Base-by-base conservation (phyloP, 2,797 vertebrate genomes). In the Euthynnus affinis region DNA sequence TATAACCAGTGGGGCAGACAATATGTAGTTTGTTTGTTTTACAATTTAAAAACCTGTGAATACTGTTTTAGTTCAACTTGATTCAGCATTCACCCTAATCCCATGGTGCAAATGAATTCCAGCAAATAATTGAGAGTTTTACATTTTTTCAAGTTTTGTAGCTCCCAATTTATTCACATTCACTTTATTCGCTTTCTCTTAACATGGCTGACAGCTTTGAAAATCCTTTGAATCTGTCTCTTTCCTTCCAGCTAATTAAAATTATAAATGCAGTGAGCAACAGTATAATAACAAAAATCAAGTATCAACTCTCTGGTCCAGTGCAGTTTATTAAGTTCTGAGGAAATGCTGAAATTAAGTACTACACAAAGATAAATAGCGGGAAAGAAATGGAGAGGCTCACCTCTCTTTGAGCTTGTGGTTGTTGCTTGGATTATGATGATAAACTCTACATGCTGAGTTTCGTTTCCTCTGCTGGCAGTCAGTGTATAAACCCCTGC, bases 401-500 rank as follows among this genome's bases (percentile, higher is more conserved):
- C 81, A 93, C 91, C 90, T 88, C 76, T 55, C 8, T 18, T 68
- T 4, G 49, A 56, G 32, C 58, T 75, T 49, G 80, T 84, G 48
- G 82, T 85, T 70, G 67, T 52, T 59, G 76, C 63, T 53, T 77
- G 75, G 44, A 95, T 88, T 0, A 22, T 86, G 74, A 95, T 56
- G 44, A 8, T 67, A 75, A 95, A 93, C 34, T 71, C 48, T 65
- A 53, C 62, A 3, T 83, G 61, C 70, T 93, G 80, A 51, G 6
- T 46, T 51, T 59, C 52, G 63, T 53, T 78, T 85, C 76, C 81
- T 60, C 76, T 62, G 60, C 57, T 61, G 80, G 92, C 87, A 29
- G 51, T 91, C 80, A 94, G 82, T 7, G 57, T 83, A 46, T 95
- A 95, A 65, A 82, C 29, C 58, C 94, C 93, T 9, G 87, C 40